These are phyloP conservation scores for Cephus sareptanus DNA, from an alignment of 2,888 invertebrate species.

Conservation along the genomic window DNA sequence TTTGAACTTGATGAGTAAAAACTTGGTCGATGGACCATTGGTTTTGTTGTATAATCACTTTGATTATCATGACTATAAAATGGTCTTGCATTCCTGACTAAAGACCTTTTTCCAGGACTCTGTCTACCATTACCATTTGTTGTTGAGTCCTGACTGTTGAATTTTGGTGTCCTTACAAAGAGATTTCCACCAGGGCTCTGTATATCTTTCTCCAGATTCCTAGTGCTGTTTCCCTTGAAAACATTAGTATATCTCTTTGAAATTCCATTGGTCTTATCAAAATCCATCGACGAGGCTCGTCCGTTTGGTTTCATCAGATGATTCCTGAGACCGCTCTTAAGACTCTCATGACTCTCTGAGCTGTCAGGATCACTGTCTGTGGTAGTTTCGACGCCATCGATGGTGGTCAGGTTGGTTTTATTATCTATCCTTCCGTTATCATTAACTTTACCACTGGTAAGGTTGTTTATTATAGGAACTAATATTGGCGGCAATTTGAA, in stretches of 20 bases:
- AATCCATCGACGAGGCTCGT: slow-evolving; percentile 1
- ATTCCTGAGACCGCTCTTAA: slow-evolving; percentile 47
- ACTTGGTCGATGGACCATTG: slow-evolving; percentile 25
- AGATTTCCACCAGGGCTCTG: not conserved
- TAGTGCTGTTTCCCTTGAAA: not conserved
- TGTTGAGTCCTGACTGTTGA: not conserved
- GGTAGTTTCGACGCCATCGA: slow-evolving; percentile 29
- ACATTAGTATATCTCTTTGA: not conserved
- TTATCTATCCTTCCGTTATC: slow-evolving; percentile 29
- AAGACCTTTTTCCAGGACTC: not conserved
- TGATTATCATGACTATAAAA: slow-evolving; percentile 22
- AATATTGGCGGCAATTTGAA: slow-evolving; percentile 77
- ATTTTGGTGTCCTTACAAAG: not conserved
- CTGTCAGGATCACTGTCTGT: slow-evolving; percentile 55
- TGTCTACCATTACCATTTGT: not conserved
- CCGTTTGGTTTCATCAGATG: slow-evolving; percentile 42
- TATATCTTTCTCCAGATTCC: not conserved
- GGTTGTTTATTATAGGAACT: slow-evolving; percentile 75
- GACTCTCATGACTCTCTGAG: slow-evolving; percentile 53
- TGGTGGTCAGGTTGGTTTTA: not conserved
- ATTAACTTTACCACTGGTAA: slow-evolving; percentile 56
- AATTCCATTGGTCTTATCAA: not conserved
- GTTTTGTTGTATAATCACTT: slow-evolving; percentile 31
- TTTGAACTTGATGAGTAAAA: slow-evolving; percentile 46
- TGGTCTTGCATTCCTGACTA: slow-evolving; percentile 20